Conservation (phyloP, 2,797 vertebrate species). For the Sebastes hubbsi region DNA sequence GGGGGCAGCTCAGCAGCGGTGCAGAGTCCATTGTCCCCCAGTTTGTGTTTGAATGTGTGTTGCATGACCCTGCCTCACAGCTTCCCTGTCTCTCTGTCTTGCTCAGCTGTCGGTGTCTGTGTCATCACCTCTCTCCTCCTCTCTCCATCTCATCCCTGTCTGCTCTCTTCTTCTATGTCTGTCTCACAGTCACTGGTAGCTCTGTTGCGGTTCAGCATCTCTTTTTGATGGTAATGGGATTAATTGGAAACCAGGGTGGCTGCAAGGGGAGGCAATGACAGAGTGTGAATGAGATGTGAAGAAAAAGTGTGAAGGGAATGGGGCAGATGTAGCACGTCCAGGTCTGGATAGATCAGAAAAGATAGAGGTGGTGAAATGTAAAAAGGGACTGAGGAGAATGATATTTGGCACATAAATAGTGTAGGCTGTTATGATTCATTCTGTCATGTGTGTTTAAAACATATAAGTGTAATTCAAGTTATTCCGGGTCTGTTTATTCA, state of each 20-base stretch:
- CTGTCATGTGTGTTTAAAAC: neutral
- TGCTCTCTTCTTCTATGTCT: neutral
- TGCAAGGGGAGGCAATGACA: constrained; percentile 9
- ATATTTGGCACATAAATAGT: neutral
- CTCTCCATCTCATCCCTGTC: constrained; percentile 1
- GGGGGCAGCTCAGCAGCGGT: neutral
- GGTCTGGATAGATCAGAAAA: neutral
- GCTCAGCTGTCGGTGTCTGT: constrained; percentile 52
- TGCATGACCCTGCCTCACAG: constrained; percentile 49
- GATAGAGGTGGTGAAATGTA: neutral
- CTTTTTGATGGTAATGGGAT: constrained; percentile 68
- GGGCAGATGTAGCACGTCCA: neutral
- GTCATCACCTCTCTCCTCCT: constrained; percentile 10
- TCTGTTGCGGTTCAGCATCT: constrained; percentile 46
- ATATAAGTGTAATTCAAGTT: neutral
- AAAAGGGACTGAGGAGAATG: neutral
- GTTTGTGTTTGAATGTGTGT: constrained; percentile 43
- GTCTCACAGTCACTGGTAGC: neutral
- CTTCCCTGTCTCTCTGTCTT: constrained; percentile 39
- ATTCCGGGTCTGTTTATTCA: neutral
- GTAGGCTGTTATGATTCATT: neutral
- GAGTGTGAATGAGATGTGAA: constrained; percentile 1
- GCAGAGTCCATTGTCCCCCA: constrained; percentile 64
- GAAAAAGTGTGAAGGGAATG: neutral
- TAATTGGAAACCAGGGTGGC: constrained; percentile 54